Evolutionary conservation across 2,797 vertebrate genomes (phyloP).

Genomic region (Bovichtus diacanthus): DNA sequence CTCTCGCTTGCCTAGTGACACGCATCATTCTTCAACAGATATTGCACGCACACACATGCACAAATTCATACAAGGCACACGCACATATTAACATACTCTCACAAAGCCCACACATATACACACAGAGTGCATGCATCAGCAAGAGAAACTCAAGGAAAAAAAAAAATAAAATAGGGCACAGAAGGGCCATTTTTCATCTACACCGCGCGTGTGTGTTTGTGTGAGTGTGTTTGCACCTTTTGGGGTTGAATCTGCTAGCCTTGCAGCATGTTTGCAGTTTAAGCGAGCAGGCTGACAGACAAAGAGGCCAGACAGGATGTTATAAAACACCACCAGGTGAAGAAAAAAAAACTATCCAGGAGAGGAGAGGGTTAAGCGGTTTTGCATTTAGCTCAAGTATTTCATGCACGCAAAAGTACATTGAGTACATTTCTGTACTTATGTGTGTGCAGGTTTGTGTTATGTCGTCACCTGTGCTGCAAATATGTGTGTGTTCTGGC

Average conservation of each 20-base stretch:
- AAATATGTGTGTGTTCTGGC: conserved; percentile 8
- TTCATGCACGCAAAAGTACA: conserved; percentile 3
- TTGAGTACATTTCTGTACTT: background rate
- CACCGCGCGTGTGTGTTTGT: conserved; percentile 27
- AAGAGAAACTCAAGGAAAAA: conserved; percentile 60
- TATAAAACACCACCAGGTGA: conserved; percentile 73
- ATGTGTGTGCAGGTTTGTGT: background rate
- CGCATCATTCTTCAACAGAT: conserved; percentile 75
- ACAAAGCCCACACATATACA: conserved; percentile 61
- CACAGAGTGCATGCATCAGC: conserved; percentile 77
- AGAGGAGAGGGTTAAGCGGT: conserved; percentile 48
- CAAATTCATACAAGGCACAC: conserved; percentile 45
- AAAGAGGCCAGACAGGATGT: conserved; percentile 80
- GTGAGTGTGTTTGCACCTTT: conserved; percentile 58
- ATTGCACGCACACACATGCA: conserved; percentile 32
- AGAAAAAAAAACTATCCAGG: conserved; percentile 27
- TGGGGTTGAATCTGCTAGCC: conserved; percentile 78
- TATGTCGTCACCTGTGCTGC: conserved; percentile 14
- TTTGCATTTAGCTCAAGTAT: conserved; percentile 14
- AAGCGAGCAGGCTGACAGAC: conserved; percentile 74
- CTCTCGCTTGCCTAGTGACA: conserved; percentile 71
- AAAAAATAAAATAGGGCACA: conserved; percentile 53
- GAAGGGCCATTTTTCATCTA: conserved; percentile 75
- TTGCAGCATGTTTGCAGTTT: conserved; percentile 81
- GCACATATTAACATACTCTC: conserved; percentile 61